These are phyloP conservation scores for Platyscapa corneri DNA, from an alignment of 1,140 invertebrate genomes.

Conservation along the genomic window DNA sequence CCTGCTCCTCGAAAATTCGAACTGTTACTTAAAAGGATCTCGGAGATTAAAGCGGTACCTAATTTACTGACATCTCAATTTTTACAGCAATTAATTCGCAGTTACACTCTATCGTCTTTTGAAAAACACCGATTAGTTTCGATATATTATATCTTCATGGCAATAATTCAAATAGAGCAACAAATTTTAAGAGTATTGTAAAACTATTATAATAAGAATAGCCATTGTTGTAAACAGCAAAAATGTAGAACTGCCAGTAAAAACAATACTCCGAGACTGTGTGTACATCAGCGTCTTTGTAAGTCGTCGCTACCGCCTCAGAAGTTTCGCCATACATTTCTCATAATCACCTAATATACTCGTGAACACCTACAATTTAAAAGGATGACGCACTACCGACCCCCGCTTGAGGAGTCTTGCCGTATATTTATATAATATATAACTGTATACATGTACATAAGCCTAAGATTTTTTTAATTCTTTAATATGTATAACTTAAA, in stretches of 20 bases:
- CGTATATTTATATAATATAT: constrained; percentile 51
- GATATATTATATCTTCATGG: background rate
- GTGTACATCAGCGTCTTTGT: constrained; percentile 29
- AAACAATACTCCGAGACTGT: constrained; percentile 39
- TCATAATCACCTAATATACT: constrained; percentile 36
- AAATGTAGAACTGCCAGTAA: constrained; percentile 37
- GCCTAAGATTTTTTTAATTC: constrained; percentile 34
- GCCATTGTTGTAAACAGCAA: constrained; percentile 5
- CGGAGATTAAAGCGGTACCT: constrained; percentile 4
- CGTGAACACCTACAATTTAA: constrained; percentile 50
- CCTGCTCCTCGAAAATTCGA: constrained; percentile 9
- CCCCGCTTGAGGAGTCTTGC: background rate
- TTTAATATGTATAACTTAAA: constrained; percentile 49
- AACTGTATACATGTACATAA: constrained; percentile 52
- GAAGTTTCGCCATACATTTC: constrained; percentile 30
- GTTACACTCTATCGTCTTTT: constrained; percentile 19
- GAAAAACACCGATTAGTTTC: constrained; percentile 13
- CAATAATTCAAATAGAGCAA: constrained; percentile 22
- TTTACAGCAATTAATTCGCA: constrained; percentile 43
- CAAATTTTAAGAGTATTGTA: constrained; percentile 29
- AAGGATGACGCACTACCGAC: constrained; percentile 43
- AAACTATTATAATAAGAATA: constrained; percentile 34
- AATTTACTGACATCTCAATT: constrained; percentile 43
- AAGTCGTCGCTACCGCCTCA: constrained; percentile 35
- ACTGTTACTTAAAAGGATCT: constrained; percentile 26